Evolutionary conservation across 2,888 invertebrate species (phyloP).

Genomic region (Marasmarcha lunaedactyla): DNA sequence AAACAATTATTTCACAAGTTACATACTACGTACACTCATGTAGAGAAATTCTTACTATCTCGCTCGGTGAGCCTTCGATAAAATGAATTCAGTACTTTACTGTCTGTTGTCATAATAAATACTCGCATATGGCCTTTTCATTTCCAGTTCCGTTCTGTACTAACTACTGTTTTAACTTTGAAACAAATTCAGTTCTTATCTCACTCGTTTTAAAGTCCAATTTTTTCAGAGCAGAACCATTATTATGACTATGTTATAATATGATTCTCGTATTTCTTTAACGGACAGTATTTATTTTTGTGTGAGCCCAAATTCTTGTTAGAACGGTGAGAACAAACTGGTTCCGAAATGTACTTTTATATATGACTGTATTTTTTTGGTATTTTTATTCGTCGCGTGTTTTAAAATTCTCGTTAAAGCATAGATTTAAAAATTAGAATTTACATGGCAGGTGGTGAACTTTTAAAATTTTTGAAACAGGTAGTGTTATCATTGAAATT

Average conservation of each 20-base stretch:
- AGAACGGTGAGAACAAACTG: conserved; percentile 54
- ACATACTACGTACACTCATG: neutral
- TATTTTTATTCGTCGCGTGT: no score
- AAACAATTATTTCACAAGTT: neutral
- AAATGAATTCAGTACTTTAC: conserved; percentile 65
- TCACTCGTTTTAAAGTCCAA: neutral
- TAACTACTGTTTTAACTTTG: conserved; percentile 26
- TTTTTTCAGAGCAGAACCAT: conserved; percentile 28
- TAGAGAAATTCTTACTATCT: conserved; percentile 40
- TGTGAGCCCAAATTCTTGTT: conserved; percentile 64
- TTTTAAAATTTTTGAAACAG: no score
- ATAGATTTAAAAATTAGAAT: no score
- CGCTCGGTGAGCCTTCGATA: conserved; percentile 43
- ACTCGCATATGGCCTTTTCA: conserved; percentile 49
- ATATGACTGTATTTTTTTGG: no score
- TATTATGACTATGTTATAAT: conserved; percentile 41
- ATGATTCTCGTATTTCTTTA: conserved; percentile 55
- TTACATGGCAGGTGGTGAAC: no score
- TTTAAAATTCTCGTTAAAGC: no score
- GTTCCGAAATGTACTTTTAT: conserved; percentile 48
- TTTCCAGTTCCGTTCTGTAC: conserved; percentile 38
- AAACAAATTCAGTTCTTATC: neutral
- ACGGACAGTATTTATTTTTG: conserved; percentile 65
- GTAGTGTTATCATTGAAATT: no score
- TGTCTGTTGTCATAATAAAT: conserved; percentile 63